These are phyloP conservation scores for Cordylochernes scorpioides DNA, from an alignment of 2,888 invertebrate species.

Conservation along the genomic window DNA sequence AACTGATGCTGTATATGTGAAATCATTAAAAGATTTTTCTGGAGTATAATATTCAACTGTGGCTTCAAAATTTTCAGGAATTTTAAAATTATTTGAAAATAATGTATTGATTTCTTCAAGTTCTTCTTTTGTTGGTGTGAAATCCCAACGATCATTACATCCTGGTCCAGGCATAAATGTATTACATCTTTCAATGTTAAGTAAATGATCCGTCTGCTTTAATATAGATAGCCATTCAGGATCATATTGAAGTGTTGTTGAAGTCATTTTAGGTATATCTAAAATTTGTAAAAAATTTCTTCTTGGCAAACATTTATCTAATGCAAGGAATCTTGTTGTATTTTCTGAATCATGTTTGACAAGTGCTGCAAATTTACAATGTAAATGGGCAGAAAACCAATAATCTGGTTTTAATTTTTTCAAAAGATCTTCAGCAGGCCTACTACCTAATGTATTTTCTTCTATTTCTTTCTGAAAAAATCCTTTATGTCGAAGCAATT, in stretches of 20 bases:
- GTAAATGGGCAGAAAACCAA: conserved; percentile 94
- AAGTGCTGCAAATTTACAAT: conserved; percentile 74
- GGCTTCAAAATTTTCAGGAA: conserved; percentile 52
- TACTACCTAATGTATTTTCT: conserved; percentile 53
- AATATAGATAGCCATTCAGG: conserved; percentile 80
- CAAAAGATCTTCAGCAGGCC: conserved; percentile 54
- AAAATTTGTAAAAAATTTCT: conserved; percentile 59
- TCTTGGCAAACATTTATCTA: conserved; percentile 85
- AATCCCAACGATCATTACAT: conserved; percentile 37
- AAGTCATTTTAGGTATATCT: conserved; percentile 7
- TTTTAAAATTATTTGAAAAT: conserved; percentile 36
- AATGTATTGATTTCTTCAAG: conserved; percentile 33
- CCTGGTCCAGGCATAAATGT: conserved; percentile 59
- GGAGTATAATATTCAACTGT: too few relatives aligned
- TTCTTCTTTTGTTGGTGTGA: conserved; percentile 45
- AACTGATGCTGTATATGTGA: too few relatives aligned
- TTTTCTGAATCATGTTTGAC: conserved; percentile 35
- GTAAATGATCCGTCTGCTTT: conserved; percentile 57
- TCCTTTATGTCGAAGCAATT: conserved; percentile 45
- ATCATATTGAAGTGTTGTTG: conserved; percentile 38
- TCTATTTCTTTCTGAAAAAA: conserved; percentile 62
- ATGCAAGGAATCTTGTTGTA: conserved; percentile 55
- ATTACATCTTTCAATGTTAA: conserved; percentile 38
- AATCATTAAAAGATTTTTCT: too few relatives aligned
- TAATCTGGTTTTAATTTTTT: conserved; percentile 48